These are phyloP conservation scores for Anthrax anthrax DNA, from an alignment of 2,888 invertebrate species.

Conservation along the genomic window DNA sequence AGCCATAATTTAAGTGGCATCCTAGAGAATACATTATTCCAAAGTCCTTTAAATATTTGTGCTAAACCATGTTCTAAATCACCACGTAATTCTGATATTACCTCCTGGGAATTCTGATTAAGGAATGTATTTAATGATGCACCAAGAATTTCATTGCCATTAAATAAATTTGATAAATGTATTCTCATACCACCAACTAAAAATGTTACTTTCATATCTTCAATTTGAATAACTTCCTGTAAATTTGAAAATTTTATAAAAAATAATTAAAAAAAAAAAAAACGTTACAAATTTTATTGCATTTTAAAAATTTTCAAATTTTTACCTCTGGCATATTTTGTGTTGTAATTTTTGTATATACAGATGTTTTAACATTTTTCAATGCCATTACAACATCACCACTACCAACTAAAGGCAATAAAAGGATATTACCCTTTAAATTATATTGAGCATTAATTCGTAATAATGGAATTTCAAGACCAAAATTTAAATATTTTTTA, in stretches of 20 bases:
- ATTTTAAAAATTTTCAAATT: background rate
- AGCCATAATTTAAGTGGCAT: slow-evolving; percentile 44
- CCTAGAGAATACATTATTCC: slow-evolving; percentile 44
- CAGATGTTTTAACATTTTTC: slow-evolving; percentile 39
- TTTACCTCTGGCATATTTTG: slow-evolving; percentile 28
- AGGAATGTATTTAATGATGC: slow-evolving; percentile 43
- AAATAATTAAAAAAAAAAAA: too few relatives aligned
- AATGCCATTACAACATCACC: slow-evolving; percentile 41
- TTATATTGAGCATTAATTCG: slow-evolving; percentile 43
- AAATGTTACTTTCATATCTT: slow-evolving; percentile 42
- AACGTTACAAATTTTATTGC: background rate
- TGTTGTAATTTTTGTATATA: slow-evolving; percentile 37
- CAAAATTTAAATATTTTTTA: slow-evolving; percentile 39
- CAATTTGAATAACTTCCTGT: slow-evolving; percentile 36
- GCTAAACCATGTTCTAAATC: slow-evolving; percentile 41
- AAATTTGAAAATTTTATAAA: slow-evolving; percentile 2
- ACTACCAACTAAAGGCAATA: slow-evolving; percentile 42
- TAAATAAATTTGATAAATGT: slow-evolving; percentile 43
- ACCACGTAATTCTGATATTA: slow-evolving; percentile 42
- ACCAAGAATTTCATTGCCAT: slow-evolving; percentile 46
- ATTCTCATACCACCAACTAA: slow-evolving; percentile 39
- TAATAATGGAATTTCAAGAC: slow-evolving; percentile 39
- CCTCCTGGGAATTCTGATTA: slow-evolving; percentile 43
- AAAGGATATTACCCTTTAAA: slow-evolving; percentile 42
- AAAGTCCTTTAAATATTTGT: slow-evolving; percentile 40